A percentile compares a stretch with the other conserved stretches of the same genome.
Conservation (phyloP, 1,140 invertebrate genomes). For the Macrobrachium rosenbergii region DNA sequence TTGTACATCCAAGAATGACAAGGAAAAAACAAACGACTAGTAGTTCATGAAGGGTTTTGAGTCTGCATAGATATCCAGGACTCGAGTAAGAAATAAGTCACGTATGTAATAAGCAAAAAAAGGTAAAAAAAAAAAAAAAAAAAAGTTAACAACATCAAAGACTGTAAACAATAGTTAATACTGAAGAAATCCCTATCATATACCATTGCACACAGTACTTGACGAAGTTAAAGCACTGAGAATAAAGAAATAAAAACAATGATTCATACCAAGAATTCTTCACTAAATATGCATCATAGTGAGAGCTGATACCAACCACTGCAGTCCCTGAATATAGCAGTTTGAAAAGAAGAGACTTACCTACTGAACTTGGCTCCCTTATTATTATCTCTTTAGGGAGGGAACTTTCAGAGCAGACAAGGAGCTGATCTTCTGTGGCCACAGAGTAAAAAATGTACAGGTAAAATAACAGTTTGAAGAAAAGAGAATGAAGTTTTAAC, state of each 20-base stretch:
- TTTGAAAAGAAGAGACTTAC: conserved; percentile 34
- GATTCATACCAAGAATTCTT: conserved; percentile 39
- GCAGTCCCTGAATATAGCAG: conserved; percentile 41
- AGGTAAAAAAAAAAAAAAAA: too few relatives aligned
- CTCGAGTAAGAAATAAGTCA: too few relatives aligned
- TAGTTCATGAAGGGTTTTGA: conserved; percentile 49
- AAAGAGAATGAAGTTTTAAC: not conserved
- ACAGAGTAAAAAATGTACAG: not conserved
- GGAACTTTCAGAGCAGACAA: conserved; percentile 32
- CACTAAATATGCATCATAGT: conserved; percentile 38
- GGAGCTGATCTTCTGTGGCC: conserved; percentile 43
- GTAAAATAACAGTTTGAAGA: not conserved
- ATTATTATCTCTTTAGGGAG: conserved; percentile 29
- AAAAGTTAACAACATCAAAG: too few relatives aligned
- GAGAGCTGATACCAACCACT: conserved; percentile 47
- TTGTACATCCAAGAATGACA: conserved; percentile 60
- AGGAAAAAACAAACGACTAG: conserved; percentile 62
- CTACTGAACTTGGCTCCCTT: conserved; percentile 35
- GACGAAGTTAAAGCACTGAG: conserved; percentile 17
- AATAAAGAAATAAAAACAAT: conserved; percentile 41
- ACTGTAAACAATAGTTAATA: too few relatives aligned
- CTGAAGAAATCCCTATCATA: conserved; percentile 4
- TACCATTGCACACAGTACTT: conserved; percentile 1
- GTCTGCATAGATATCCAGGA: not conserved
- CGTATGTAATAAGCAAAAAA: too few relatives aligned